These are phyloP conservation scores for Nannospalax galili DNA, from an alignment of 2,113 vertebrate species.

Conservation along the genomic window DNA sequence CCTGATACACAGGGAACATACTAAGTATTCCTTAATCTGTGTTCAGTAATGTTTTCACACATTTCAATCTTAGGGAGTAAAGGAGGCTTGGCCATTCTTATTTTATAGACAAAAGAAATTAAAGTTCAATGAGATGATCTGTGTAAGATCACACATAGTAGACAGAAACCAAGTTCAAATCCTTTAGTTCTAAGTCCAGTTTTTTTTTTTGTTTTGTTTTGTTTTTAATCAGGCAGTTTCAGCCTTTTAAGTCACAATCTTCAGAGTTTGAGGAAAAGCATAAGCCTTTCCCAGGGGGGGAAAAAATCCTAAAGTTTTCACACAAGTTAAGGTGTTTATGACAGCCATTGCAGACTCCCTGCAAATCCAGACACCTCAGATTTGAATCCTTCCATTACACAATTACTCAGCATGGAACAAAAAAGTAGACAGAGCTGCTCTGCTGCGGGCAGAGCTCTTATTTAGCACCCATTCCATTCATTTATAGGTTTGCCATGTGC, in stretches of 20 bases:
- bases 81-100: neutral
- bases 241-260: conserved; percentile 27
- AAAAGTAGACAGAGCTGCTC: neutral
- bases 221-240: conserved; percentile 48
- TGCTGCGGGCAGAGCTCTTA: neutral
- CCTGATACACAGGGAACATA: neutral
- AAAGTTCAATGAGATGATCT: neutral
- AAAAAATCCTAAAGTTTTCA: conserved; percentile 18
- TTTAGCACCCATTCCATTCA: neutral
- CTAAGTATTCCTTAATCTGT: neutral
- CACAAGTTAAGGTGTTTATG: neutral
- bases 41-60: neutral
- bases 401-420: neutral
- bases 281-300: neutral
- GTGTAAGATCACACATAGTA: neutral
- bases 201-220: too few species aligned
- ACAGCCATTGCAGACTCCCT: neutral
- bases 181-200: conserved; percentile 38
- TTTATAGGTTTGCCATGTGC: neutral
- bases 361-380: neutral
- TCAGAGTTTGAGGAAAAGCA: conserved; percentile 33
- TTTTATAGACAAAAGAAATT: neutral
- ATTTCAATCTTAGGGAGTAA: neutral
- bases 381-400: neutral
- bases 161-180: conserved; percentile 37